Base-by-base conservation (phyloP, 2,113 vertebrate species). In the Apodemus speciosus region DNA sequence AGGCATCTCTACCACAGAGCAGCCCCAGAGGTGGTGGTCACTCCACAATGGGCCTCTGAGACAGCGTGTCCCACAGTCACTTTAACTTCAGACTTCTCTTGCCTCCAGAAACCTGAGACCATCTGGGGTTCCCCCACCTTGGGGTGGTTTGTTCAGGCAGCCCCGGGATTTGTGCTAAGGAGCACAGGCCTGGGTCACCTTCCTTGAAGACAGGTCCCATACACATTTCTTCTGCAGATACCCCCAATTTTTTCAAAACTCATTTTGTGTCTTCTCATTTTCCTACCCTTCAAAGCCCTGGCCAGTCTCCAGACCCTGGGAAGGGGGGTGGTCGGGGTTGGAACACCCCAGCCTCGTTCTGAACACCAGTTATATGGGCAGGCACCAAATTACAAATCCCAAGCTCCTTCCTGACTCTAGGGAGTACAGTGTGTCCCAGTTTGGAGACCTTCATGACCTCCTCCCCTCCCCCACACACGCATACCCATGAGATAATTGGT, bases 111-210 rank as follows among this genome's bases (percentile, higher is more conserved):
- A 2, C 0, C 40, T 27, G 23, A 76, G 1, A 3, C 3, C 14
- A 8, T 84, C 62, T 23, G 11, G 2, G 23, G 60, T 23, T 3
- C 9, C 32, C 9, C 58, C 4, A 9, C 40, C 4, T 20, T 16
- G 21, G 4, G 21, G 14, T 4, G 10, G 79, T 30, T 15, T 35
- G 10, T 66, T 18, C 1, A 0, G 0, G 43, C 32, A 40, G 71
- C 9, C 69, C 30, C 14, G 6, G 60, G 58, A 66, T 75, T 27
- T 51, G 15, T 11, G n/a, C 16, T 32, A 14, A 0, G 38, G 18
- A 40, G 27, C 6, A 40, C 58, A 3, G 7, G 6, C 21, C 32
- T 15, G 32, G 62, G 64, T 38, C 6, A 0, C 60, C 16, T 69
- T 21, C 23, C 43, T 53, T 1, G 9, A 11, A 38, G 20, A 53